These are phyloP conservation scores for Perithous albicinctus DNA, from an alignment of 2,888 invertebrate species.

Conservation along the genomic window DNA sequence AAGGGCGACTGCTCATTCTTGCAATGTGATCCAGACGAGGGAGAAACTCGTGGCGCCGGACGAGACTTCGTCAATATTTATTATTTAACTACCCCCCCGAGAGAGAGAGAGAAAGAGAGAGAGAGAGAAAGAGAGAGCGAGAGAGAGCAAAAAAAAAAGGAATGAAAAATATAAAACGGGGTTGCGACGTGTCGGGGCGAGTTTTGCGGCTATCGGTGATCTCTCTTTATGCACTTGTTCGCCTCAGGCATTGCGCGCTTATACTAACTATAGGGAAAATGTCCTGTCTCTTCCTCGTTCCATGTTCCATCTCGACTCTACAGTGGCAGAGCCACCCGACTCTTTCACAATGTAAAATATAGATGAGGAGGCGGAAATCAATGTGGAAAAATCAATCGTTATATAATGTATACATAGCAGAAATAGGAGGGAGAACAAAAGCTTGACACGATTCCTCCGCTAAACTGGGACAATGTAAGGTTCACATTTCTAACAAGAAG, in stretches of 20 bases:
- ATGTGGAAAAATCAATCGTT: conserved; percentile 50
- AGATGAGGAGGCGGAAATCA: conserved; percentile 49
- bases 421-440: conserved; percentile 19
- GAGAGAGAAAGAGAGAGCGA: conserved; percentile 27
- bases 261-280: conserved; percentile 35
- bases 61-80: conserved; percentile 69
- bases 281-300: conserved; percentile 23
- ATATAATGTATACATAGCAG: conserved; percentile 17
- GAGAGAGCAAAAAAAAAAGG: conserved; percentile 23
- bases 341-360: conserved; percentile 37
- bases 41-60: conserved; percentile 6
- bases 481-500: conserved; percentile 26
- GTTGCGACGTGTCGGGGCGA: conserved; percentile 38
- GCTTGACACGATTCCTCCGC: conserved; percentile 44
- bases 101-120: not conserved
- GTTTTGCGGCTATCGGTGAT: conserved; percentile 47
- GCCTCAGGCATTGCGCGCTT: conserved; percentile 12
- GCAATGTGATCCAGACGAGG: not conserved
- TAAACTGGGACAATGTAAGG: conserved; percentile 23
- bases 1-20: not conserved
- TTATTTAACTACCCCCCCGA: conserved; percentile 58
- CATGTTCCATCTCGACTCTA: not conserved
- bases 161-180: conserved; percentile 41
- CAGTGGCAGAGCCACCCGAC: conserved; percentile 13
- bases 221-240: conserved; percentile 50